Base-by-base conservation (phyloP, 37 sponge, comb jelly and placozoan genomes). In the Mnemiopsis leidyi region DNA sequence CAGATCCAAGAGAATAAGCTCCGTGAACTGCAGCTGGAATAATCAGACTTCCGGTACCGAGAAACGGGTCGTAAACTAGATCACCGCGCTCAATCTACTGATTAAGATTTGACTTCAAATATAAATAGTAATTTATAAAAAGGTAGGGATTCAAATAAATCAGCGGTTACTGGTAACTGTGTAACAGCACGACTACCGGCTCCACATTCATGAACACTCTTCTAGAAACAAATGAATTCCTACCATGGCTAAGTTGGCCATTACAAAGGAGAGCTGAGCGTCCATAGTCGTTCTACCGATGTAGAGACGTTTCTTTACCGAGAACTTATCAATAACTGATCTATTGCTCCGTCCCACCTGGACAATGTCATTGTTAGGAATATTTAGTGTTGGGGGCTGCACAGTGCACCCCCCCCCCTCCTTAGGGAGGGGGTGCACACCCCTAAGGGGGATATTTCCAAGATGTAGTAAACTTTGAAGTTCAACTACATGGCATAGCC, bases 221-320 rank as follows among this genome's bases (percentile, higher is more conserved):
- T 24, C 48, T 0, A 67, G 18, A 93, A 13, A 13, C 32, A 33
- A 23, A 34, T 5, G 36, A 23, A 93, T 3, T 9, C 83, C 39
- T 79, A 96, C 98, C 94, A 93, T 92, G 0, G 97, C 99, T 36
- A 94, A 94, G 83, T 98, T 98, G 32, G 97, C 99, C 97, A 97
- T 98, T 24, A 98, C 93, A 33, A 98, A 93, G 0, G 96, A 95
- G 33, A 98, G 95, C 71, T 95, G 95, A 16, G 99, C 95, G 40
- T 96, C 96, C 97, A 98, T 97, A 35, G 99, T 96, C 2, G 99
- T 98, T 92, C 96, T 95, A 0, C 96, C 99, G 77, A 98, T 98
- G 92, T 95, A 98, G 35, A 94, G 93, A 0, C 99, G 90, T 5
- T 93, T 94, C 90, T 95, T 97, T 0, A 98, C 83, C 9, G 96